Conservation (phyloP, 2,797 vertebrate genomes). For the Menidia menidia region DNA sequence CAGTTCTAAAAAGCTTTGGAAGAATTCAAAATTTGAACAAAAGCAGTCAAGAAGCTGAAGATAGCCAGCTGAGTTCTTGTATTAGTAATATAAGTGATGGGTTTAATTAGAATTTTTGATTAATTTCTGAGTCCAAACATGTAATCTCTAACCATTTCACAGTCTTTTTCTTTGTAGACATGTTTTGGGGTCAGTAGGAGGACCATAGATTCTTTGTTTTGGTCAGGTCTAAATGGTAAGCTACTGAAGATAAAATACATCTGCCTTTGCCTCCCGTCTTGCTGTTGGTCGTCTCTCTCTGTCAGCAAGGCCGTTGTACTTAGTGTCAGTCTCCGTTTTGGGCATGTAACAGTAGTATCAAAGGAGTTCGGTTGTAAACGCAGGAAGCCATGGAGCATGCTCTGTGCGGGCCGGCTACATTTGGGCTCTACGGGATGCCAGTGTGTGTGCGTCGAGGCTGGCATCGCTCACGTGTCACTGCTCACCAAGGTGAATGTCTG, state of each 20-base stretch:
- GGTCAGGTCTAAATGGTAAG: slow-evolving; percentile 30
- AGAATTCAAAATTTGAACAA: too few relatives aligned
- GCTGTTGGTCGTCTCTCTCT: slow-evolving; percentile 21
- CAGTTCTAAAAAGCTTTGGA: too few relatives aligned
- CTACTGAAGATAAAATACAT: slow-evolving; percentile 34
- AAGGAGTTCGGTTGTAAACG: slow-evolving; percentile 55
- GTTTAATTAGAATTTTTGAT: background rate
- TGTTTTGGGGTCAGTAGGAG: slow-evolving; percentile 25
- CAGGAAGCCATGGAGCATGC: slow-evolving; percentile 62
- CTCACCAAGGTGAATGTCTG: slow-evolving; percentile 69
- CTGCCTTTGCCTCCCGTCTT: slow-evolving; percentile 15
- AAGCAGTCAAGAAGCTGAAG: too few relatives aligned
- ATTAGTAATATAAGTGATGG: too few relatives aligned
- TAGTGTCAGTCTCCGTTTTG: slow-evolving; percentile 22
- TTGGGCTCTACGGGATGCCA: slow-evolving; percentile 45
- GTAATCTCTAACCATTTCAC: slow-evolving; percentile 38
- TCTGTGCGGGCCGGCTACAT: slow-evolving; percentile 69
- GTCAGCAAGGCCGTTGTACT: slow-evolving; percentile 16
- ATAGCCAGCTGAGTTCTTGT: too few relatives aligned
- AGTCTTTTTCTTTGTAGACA: slow-evolving; percentile 16
- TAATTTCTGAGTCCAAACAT: background rate
- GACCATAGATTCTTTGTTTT: slow-evolving; percentile 23
- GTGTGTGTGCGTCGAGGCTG: slow-evolving; percentile 7
- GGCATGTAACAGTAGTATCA: slow-evolving; percentile 47
- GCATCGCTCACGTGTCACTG: slow-evolving; percentile 69